Conservation (phyloP, 2,888 invertebrate genomes). For the Pocota personata region DNA sequence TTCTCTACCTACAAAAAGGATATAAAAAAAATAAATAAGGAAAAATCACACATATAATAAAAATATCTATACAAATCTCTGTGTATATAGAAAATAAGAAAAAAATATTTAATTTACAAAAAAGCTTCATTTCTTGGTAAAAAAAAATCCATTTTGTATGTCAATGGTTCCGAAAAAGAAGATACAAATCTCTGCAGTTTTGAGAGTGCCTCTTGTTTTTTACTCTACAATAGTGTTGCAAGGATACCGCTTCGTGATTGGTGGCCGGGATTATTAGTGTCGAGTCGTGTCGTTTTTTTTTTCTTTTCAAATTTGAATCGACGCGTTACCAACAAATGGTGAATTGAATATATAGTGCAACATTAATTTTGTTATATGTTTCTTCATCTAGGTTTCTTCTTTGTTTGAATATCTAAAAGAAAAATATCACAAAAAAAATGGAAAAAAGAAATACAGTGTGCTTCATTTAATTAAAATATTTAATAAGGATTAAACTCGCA, state of each 20-base stretch:
- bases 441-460: slow-evolving; percentile 15
- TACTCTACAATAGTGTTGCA: neutral
- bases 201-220: slow-evolving; percentile 33
- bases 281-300: neutral
- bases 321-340: neutral
- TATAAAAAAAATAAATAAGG: slow-evolving; percentile 30
- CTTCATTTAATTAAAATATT: neutral
- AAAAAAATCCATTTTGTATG: slow-evolving; percentile 19
- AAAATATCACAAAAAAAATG: neutral
- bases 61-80: slow-evolving; percentile 9
- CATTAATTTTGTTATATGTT: slow-evolving; percentile 5
- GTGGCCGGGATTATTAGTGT: slow-evolving; percentile 2
- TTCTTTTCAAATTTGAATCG: neutral
- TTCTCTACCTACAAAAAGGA: slow-evolving; percentile 59
- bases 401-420: neutral
- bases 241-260: slow-evolving; percentile 20
- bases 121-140: slow-evolving; percentile 39
- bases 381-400: slow-evolving; percentile 13
- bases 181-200: slow-evolving; percentile 3
- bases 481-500: slow-evolving; percentile 35
- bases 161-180: neutral
- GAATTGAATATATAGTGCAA: neutral
- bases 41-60: neutral
- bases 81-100: slow-evolving; percentile 17
- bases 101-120: slow-evolving; percentile 44